Conservation (phyloP, 2,113 vertebrate genomes). For the Rhagologus leucostigma region DNA sequence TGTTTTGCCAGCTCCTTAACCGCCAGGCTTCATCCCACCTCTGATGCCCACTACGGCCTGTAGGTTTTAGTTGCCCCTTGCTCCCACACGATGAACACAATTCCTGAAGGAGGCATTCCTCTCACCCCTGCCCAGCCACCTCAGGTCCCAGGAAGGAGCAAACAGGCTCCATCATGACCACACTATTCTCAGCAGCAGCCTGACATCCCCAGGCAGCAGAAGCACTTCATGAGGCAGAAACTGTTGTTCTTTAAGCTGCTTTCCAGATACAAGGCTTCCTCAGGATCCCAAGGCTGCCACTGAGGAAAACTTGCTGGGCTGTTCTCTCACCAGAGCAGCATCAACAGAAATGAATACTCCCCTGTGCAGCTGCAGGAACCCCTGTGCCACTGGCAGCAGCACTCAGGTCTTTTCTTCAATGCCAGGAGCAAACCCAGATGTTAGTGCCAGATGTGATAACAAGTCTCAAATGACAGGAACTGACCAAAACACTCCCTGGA, state of each 20-base stretch:
- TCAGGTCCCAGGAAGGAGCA: fast-evolving
- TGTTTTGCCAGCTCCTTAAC: neutral
- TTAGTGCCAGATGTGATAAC: neutral
- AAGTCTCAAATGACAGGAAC: neutral
- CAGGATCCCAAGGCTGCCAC: neutral
- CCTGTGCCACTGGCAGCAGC: neutral
- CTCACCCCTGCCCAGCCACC: neutral
- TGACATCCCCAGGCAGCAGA: neutral
- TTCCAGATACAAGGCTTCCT: neutral
- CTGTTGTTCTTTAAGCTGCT: neutral
- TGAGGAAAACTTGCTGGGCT: neutral
- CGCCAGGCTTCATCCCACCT: neutral
- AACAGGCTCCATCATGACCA: neutral
- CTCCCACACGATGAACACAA: fast-evolving
- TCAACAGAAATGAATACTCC: neutral
- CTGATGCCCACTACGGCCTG: neutral
- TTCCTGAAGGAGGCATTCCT: neutral
- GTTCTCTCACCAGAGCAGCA: neutral
- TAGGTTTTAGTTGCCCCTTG: neutral
- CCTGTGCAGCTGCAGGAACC: neutral
- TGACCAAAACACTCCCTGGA: neutral
- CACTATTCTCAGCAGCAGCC: neutral
- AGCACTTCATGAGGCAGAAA: fast-evolving
- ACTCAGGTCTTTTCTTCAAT: neutral
- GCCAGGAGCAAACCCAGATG: neutral